Percentiles rank a stretch among this genome's conserved stretches.
phyloP scores from a whole-genome alignment of 2,113 vertebrate genomes.

The Nasalis larvatus region DNA sequence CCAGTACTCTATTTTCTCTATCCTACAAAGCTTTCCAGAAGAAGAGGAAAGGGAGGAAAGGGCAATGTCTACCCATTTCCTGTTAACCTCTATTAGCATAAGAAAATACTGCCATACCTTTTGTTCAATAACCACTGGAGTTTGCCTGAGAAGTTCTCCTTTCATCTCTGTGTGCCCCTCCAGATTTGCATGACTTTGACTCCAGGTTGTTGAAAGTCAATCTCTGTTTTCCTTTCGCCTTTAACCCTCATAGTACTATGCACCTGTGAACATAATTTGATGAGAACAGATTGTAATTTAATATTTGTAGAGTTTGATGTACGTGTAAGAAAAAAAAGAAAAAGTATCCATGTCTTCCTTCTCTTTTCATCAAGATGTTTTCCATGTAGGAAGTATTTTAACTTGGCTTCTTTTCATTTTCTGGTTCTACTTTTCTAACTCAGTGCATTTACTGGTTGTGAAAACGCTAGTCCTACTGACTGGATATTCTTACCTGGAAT shows the following conservation, averaged over 20 bases:
- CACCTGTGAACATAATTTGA: not conserved
- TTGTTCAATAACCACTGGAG: not conserved
- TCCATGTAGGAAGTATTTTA: not conserved
- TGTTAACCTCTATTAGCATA: not conserved
- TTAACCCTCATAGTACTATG: not conserved
- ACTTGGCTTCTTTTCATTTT: not conserved
- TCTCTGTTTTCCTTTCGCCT: not conserved
- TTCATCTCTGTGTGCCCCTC: not conserved
- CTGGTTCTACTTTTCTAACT: not conserved
- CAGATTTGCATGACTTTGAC: not conserved
- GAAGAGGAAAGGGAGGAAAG: not conserved
- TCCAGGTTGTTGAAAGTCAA: not conserved
- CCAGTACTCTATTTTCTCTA: not conserved
- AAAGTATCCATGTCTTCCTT: not conserved
- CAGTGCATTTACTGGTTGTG: not conserved
- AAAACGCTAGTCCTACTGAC: not conserved
- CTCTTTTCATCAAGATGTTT: not conserved
- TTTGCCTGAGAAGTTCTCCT: not conserved
- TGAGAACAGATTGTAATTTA: not conserved
- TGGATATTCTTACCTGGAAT: not conserved
- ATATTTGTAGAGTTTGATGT: not conserved
- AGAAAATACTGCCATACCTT: not conserved
- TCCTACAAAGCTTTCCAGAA: not conserved
- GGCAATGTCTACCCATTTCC: fast-evolving
- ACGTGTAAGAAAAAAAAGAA: not conserved